These are phyloP conservation scores for Tachina fera DNA, from an alignment of 2,888 invertebrate genomes.

Conservation along the genomic window DNA sequence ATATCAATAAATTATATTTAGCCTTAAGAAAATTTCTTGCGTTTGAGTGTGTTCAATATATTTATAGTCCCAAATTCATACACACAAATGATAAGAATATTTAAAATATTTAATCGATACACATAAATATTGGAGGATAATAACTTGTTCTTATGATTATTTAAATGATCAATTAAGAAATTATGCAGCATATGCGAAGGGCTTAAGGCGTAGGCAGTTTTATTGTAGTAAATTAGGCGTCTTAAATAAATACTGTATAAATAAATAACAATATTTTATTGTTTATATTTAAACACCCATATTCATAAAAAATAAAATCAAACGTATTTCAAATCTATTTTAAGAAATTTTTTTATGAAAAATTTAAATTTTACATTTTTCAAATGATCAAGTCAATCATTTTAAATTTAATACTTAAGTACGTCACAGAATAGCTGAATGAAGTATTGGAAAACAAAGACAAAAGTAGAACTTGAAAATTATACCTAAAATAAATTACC, in stretches of 20 bases:
- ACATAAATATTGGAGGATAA: background rate
- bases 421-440: no score
- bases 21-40: constrained; percentile 39
- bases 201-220: background rate
- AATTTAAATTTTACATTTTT: constrained; percentile 10
- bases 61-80: constrained; percentile 31
- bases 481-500: no score
- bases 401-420: no score
- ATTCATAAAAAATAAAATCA: background rate
- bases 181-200: background rate
- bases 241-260: background rate
- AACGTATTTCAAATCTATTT: no score
- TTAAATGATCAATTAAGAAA: constrained; percentile 38
- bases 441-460: no score
- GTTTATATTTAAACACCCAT: background rate
- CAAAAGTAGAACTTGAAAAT: no score
- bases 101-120: background rate
- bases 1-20: constrained; percentile 52
- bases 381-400: constrained; percentile 1
- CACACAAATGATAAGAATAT: constrained; percentile 33
- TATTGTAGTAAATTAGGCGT: background rate
- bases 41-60: constrained; percentile 1
- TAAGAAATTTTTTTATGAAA: no score
- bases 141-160: constrained; percentile 25
- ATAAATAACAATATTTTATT: background rate